Evolutionary conservation across 1,140 invertebrate species (phyloP).

Genomic region (Amphibalanus amphitrite): DNA sequence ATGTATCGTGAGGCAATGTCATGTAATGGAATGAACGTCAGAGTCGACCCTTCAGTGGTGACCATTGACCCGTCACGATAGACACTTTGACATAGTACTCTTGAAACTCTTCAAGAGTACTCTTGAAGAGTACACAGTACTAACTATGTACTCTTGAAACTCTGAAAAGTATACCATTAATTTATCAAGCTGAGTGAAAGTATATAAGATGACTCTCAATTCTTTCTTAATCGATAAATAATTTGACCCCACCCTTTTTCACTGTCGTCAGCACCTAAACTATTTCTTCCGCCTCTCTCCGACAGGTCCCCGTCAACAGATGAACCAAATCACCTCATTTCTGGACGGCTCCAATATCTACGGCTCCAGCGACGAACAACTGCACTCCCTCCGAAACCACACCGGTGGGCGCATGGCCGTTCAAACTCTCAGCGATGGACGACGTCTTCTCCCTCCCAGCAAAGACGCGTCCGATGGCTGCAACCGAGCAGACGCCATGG

Average conservation of each 20-base stretch:
- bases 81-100: neutral
- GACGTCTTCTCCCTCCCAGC: constrained; percentile 49
- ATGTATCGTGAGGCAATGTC: neutral
- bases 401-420: neutral
- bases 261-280: constrained; percentile 21
- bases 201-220: too few relatives aligned
- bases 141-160: too few relatives aligned
- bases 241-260: neutral
- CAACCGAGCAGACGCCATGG: neutral
- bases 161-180: too few relatives aligned
- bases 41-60: neutral
- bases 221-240: neutral
- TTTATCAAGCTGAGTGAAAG: too few relatives aligned
- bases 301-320: constrained; percentile 21
- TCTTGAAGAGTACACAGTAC: too few relatives aligned
- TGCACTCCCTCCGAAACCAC: neutral
- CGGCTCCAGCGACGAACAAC: constrained; percentile 5
- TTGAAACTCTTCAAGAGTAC: too few relatives aligned
- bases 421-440: constrained; percentile 28
- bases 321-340: constrained; percentile 36
- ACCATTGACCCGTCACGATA: neutral
- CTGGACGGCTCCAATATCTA: constrained; percentile 28
- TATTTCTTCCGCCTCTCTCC: constrained; percentile 40
- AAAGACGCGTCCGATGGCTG: constrained; percentile 31
- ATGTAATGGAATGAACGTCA: neutral